Conservation (phyloP, 2,888 invertebrate genomes). For the Tryphoninae sp. region DNA sequence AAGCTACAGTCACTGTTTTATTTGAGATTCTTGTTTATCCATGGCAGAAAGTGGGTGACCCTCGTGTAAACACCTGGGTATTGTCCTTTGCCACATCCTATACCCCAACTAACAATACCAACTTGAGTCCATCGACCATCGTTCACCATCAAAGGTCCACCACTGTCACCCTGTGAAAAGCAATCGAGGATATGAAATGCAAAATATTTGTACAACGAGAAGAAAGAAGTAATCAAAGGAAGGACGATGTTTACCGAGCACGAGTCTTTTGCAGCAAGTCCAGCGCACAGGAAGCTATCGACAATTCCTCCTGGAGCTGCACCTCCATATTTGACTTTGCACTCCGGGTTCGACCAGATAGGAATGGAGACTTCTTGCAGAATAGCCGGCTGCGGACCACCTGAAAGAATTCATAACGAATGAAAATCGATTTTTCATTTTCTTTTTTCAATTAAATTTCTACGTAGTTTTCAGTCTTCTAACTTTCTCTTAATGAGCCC, state of each 20-base stretch:
- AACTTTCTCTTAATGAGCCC: conserved; percentile 92
- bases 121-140: conserved; percentile 91
- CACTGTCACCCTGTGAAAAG: conserved; percentile 90
- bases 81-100: conserved; percentile 95
- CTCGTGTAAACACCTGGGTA: conserved; percentile 96
- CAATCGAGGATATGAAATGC: neutral
- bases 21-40: conserved; percentile 93
- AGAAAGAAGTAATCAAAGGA: conserved; percentile 1
- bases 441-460: neutral
- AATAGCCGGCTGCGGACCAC: conserved; percentile 91
- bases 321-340: conserved; percentile 89
- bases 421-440: neutral
- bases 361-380: conserved; percentile 93
- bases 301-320: conserved; percentile 96
- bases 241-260: conserved; percentile 88
- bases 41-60: conserved; percentile 90
- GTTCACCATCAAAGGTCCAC: conserved; percentile 92
- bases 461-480: conserved; percentile 73
- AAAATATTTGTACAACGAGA: neutral
- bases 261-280: conserved; percentile 91
- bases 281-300: conserved; percentile 94
- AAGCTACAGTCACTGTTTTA: conserved; percentile 74
- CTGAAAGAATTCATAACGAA: conserved; percentile 79
- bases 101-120: conserved; percentile 95
- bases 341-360: conserved; percentile 91